Base-by-base conservation (phyloP, 2,888 invertebrate genomes). In the Galerucella calmariensis region DNA sequence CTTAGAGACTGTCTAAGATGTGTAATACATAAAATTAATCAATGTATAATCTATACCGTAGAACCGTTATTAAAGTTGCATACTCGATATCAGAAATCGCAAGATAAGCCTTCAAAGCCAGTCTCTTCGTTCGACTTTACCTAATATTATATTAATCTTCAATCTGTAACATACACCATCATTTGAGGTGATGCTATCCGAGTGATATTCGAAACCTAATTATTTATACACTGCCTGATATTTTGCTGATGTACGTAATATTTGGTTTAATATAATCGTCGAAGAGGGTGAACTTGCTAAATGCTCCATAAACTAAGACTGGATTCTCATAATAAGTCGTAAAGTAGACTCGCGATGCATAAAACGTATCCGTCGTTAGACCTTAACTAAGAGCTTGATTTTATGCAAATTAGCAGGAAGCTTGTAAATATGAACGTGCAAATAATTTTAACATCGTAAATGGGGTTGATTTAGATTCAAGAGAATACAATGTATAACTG, bases 321-420 rank as follows among this genome's bases (percentile, higher is more conserved):
- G 67, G 71, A 68, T 75, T 69, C 68, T 72, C 75, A 75, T 75
- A 75, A 72, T 75, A 69, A 67, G 59, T 75, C 71, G 72, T 75
- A 72, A 75, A 75, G 58, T 65, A 75, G 75, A 69, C 72, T 69
- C 75, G 69, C 24, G 75, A 72, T 72, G 72, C 75, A 75, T 75
- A 72, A 72, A 75, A 75, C 72, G 72, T 75, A 72, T 65, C 61
- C 35, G 59, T 63, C 53, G 68, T 48, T 62, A 56, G 12, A 63
- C 68, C 65, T 63, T 24, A 58, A 75, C 41, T 63, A 67, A 75
- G 65, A 69, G 65, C 65, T 61, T 71, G 68, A 75, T 75, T 75
- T 75, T 66, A 75, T 75, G 75, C 72, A 75, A 75, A 75, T 75
- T 69, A 75, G 72, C 66, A 69, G 67, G 71, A 69, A 75, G 66